Evolutionary conservation across 2,797 vertebrate species (phyloP).

Genomic region (Neosilurus hyrtlii): DNA sequence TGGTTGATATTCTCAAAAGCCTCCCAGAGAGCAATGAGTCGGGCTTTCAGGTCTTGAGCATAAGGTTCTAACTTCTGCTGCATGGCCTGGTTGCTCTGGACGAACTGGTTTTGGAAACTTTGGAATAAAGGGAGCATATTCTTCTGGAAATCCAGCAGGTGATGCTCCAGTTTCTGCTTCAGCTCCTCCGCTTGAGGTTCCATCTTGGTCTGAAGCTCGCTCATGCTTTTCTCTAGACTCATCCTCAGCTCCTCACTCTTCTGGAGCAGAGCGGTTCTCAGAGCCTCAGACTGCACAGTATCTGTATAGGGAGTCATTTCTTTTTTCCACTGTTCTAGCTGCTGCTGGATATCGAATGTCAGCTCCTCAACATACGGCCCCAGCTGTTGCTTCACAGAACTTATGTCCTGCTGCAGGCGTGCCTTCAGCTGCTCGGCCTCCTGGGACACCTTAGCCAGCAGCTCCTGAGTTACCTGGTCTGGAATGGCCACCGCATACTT

Average conservation of each 20-base stretch:
- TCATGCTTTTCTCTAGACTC: conserved; percentile 61
- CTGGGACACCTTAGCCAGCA: conserved; percentile 58
- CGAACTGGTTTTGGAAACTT: conserved; percentile 61
- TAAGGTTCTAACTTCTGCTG: conserved; percentile 65
- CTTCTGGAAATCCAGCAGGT: conserved; percentile 66
- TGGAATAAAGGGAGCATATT: conserved; percentile 60
- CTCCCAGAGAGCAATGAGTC: conserved; percentile 62
- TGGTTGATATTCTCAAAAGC: conserved; percentile 60
- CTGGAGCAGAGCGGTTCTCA: conserved; percentile 63
- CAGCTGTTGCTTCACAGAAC: conserved; percentile 37
- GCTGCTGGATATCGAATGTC: conserved; percentile 51
- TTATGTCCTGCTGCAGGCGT: conserved; percentile 63
- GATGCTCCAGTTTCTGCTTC: conserved; percentile 67
- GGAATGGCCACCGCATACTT: conserved; percentile 45
- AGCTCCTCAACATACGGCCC: conserved; percentile 60
- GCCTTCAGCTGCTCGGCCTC: conserved; percentile 63
- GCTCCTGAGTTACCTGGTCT: conserved; percentile 56
- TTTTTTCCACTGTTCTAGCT: conserved; percentile 64
- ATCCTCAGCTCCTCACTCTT: conserved; percentile 64
- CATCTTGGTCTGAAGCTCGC: conserved; percentile 61
- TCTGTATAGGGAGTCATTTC: conserved; percentile 54
- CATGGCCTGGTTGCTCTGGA: conserved; percentile 61
- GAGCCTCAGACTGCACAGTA: conserved; percentile 58
- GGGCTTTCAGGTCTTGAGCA: conserved; percentile 59
- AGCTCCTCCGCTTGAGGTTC: conserved; percentile 67